Base-by-base conservation (phyloP, 2,888 invertebrate species). In the Craniophora ligustri region DNA sequence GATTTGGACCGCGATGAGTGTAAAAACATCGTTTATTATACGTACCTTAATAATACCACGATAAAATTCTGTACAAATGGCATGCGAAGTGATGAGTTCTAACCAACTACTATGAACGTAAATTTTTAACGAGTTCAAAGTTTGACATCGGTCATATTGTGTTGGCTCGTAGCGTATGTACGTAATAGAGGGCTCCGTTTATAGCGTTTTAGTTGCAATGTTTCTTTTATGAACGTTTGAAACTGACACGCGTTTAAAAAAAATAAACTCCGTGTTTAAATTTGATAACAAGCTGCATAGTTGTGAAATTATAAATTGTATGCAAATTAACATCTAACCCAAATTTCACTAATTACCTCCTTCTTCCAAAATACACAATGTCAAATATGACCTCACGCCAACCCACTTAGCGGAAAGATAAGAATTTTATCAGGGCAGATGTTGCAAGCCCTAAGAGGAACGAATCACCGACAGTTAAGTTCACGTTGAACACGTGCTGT, bases 81-180 rank as follows among this genome's bases (percentile, higher is more conserved):
- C 63, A 70, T 59, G 73, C 69, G 75, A 79, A 76, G 67, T 74
- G 78, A 79, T 72, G 76, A 77, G 74, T 71, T 75, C 51, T 72
- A 74, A 77, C 74, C 67, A 72, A 75, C 72, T 75, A 61, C 68
- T 71, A 71, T 72, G 73, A 67, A 78, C 67, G 70, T 77, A 78
- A 81, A 80, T 76, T 81, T 84, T 83, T 83, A 81, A 84, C 78
- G 80, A 85, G 81, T 84, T 67, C 75, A 75, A 81, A 80, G 76
- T 83, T 82, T 81, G 71, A 79, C 76, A 74, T 77, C 60, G 67
- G 51, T 58, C 62, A 57, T 64, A 56, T 73, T 72, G 69, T 71
- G 75, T 53, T 41, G 47, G 48, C 54, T 67, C 63, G 55, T 60
- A 55, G 46, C 67, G 46, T 60, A 44, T 58, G 72, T 67, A 67